These are phyloP conservation scores for Psix sp. DNA, from an alignment of 1,140 invertebrate genomes.

Conservation along the genomic window DNA sequence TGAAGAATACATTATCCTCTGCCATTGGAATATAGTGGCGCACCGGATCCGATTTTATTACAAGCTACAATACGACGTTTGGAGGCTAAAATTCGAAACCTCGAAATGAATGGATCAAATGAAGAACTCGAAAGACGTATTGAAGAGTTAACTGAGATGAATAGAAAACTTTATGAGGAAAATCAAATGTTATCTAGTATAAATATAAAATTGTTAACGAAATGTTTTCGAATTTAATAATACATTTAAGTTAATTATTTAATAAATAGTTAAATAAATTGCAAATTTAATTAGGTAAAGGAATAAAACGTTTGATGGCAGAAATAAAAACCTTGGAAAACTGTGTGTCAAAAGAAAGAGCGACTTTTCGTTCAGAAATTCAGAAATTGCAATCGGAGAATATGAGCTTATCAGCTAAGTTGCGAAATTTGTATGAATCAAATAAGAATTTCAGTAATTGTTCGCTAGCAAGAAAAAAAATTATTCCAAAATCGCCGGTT, in stretches of 20 bases:
- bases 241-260: conserved; percentile 23
- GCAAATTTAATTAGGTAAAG: conserved; percentile 50
- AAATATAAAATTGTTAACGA: too few species aligned
- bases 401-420: conserved; percentile 39
- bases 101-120: conserved; percentile 48
- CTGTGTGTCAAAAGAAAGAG: conserved; percentile 67
- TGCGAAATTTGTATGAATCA: conserved; percentile 53
- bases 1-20: conserved; percentile 77
- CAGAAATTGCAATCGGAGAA: conserved; percentile 73
- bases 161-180: conserved; percentile 65
- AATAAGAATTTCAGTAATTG: conserved; percentile 5
- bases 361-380: conserved; percentile 69
- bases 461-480: conserved; percentile 43
- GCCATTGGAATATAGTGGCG: conserved; percentile 76
- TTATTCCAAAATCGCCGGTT: conserved; percentile 18
- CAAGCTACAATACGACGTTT: conserved; percentile 76
- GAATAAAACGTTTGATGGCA: conserved; percentile 63
- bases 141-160: conserved; percentile 61
- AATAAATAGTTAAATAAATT: conserved; percentile 6
- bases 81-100: conserved; percentile 71
- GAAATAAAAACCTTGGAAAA: conserved; percentile 71
- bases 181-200: conserved; percentile 65
- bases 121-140: conserved; percentile 57
- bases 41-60: conserved; percentile 74
- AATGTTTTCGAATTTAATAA: too few species aligned